Conservation (phyloP, 2,797 vertebrate species). For the Silurus aristotelis region DNA sequence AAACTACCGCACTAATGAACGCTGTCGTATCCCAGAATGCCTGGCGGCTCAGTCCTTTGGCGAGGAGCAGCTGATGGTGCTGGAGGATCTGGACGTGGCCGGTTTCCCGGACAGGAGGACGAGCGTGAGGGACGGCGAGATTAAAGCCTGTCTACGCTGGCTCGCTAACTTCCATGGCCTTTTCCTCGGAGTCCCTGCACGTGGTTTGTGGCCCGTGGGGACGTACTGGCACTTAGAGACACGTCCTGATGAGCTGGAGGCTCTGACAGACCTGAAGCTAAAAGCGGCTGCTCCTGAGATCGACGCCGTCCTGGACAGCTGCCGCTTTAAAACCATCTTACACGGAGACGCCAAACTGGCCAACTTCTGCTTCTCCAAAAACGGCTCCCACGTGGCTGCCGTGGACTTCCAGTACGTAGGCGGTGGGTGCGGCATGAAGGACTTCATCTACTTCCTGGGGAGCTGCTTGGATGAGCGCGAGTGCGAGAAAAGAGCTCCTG, state of each 20-base stretch:
- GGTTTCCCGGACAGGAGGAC: slow-evolving; percentile 73
- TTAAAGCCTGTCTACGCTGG: slow-evolving; percentile 74
- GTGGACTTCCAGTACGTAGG: slow-evolving; percentile 82
- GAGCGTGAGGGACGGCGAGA: slow-evolving; percentile 69
- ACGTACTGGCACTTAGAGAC: slow-evolving; percentile 83
- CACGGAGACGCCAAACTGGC: slow-evolving; percentile 79
- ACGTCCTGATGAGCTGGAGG: slow-evolving; percentile 76
- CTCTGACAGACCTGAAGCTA: slow-evolving; percentile 67
- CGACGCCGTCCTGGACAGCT: slow-evolving; percentile 67
- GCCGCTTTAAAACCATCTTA: slow-evolving; percentile 73
- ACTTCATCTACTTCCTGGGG: slow-evolving; percentile 75
- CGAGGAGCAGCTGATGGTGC: slow-evolving; percentile 76
- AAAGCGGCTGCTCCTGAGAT: slow-evolving; percentile 72
- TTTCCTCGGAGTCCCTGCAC: slow-evolving; percentile 68
- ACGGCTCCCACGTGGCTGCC: slow-evolving; percentile 67
- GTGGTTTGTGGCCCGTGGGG: slow-evolving; percentile 75
- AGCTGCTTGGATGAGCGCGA: slow-evolving; percentile 75
- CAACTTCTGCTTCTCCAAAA: slow-evolving; percentile 77
- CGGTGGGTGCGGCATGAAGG: slow-evolving; percentile 79
- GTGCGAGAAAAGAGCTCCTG: slow-evolving; percentile 69
- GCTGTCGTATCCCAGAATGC: slow-evolving; percentile 70
- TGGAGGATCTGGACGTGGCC: slow-evolving; percentile 76
- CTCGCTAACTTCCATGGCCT: slow-evolving; percentile 76
- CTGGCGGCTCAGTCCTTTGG: slow-evolving; percentile 70
- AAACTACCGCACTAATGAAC: slow-evolving; percentile 68